Evolutionary conservation across 2,797 vertebrate species (phyloP).

Genomic region (Karalla daura): DNA sequence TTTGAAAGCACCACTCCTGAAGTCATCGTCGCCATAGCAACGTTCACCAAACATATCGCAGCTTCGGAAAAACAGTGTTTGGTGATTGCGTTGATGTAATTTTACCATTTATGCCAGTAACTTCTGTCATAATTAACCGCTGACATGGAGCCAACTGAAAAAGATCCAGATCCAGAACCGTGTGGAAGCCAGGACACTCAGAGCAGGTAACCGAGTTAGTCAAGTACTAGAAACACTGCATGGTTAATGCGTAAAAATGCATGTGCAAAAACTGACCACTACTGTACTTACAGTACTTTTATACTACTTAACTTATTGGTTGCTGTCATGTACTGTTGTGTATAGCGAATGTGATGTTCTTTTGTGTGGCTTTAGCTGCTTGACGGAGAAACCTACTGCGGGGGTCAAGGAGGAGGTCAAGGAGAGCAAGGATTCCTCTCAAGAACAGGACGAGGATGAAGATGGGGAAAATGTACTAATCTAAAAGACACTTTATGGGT

Average conservation of each 20-base stretch:
- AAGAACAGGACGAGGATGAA: conserved; percentile 71
- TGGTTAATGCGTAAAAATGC: too few species aligned
- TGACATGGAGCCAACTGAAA: conserved; percentile 47
- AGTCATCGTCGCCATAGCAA: conserved; percentile 55
- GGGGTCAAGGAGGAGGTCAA: conserved; percentile 64
- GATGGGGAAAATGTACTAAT: conserved; percentile 82
- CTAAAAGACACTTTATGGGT: too few species aligned
- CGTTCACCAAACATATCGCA: conserved; percentile 16
- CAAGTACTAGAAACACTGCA: too few species aligned
- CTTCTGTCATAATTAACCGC: background rate
- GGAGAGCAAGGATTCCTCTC: conserved; percentile 73
- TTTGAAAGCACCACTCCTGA: conserved; percentile 28
- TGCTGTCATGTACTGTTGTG: too few species aligned
- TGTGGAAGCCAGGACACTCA: conserved; percentile 61
- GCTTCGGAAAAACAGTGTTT: background rate
- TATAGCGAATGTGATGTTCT: too few species aligned
- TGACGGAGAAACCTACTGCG: background rate
- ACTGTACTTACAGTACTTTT: too few species aligned
- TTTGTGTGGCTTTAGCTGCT: too few species aligned
- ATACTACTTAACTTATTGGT: too few species aligned
- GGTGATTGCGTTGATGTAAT: fast-evolving
- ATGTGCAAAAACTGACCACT: too few species aligned
- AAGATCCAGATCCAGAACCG: conserved; percentile 2
- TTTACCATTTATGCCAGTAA: background rate
- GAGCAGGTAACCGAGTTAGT: conserved; percentile 50